Base-by-base conservation (phyloP, 2,113 vertebrate genomes). In the Coracopsis vasa region DNA sequence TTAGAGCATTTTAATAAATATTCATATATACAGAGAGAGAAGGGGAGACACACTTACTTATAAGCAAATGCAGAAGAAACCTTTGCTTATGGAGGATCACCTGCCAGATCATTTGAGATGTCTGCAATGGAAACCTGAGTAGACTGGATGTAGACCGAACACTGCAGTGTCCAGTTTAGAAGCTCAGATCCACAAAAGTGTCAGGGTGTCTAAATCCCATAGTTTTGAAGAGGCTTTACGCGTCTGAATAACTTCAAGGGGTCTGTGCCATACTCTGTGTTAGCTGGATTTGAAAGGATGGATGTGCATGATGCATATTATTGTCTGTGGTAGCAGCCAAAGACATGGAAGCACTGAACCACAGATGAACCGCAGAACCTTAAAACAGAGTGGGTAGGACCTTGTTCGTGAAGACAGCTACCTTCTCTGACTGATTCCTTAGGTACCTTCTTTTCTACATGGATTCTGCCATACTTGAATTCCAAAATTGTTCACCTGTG, bases 181-280 rank as follows among this genome's bases (percentile, higher is more conserved):
- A 73, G 51, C 35, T 69, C 17, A 16, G 15, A 41, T 54, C 48
- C 54, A 21, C 13, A 3, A 15, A 88, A 44, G 33, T 18, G 29
- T 17, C 0, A 1, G 8, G 39, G 3, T 64, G 11, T 60, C 16
- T 41, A 66, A 80, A 42, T 67, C 13, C 9, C 31, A 2, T 12
- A 2, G 9, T 51, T 70, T 16, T 39, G 21, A 53, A 47, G 60
- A 56, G 60, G 16, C 14, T 72, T 85, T 77, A 20, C 10, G 0
- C 48, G 31, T 28, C 70, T 53, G 48, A 45, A 29, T 41, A 50
- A 24, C 45, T 67, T 62, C 6, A 20, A 14, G 45, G 25, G 29
- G 9, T 47, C 54, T 42, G 13, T 78, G 65, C 48, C 41, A 9
- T 78, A 13, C 39, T 73, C 24, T 69, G 44, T n/a, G 7, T 33